These are phyloP conservation scores for Nudaria mundana DNA, from an alignment of 2,888 invertebrate genomes.

Conservation along the genomic window DNA sequence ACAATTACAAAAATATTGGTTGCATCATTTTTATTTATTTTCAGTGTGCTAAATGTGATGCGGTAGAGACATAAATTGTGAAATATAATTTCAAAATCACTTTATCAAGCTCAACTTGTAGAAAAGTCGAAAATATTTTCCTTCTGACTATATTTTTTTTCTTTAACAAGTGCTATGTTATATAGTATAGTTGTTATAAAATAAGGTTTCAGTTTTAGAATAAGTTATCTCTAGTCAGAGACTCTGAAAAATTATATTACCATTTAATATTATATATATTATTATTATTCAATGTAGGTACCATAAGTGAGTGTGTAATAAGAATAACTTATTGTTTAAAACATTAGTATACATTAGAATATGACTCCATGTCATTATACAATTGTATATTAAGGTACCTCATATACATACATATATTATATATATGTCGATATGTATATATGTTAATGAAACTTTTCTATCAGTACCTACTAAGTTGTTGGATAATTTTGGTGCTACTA, in stretches of 20 bases:
- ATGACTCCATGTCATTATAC: conserved; percentile 59
- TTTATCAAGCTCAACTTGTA: conserved; percentile 76
- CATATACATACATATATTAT: conserved; percentile 18
- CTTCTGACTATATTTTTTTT: conserved; percentile 51
- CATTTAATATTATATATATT: conserved; percentile 65
- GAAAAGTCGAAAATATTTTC: conserved; percentile 40
- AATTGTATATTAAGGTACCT: conserved; percentile 38
- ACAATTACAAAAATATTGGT: no score
- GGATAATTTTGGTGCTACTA: conserved; percentile 74
- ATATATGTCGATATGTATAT: conserved; percentile 9
- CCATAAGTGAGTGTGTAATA: conserved; percentile 66
- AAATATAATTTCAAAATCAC: conserved; percentile 72
- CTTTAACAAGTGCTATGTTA: conserved; percentile 75
- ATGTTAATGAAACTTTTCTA: conserved; percentile 70
- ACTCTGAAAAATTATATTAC: conserved; percentile 74
- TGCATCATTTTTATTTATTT: background rate
- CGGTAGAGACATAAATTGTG: conserved; percentile 42
- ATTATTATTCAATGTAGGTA: conserved; percentile 64
- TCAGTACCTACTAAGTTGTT: conserved; percentile 55
- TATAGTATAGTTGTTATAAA: conserved; percentile 59
- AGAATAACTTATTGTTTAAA: conserved; percentile 70
- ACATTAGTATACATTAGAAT: conserved; percentile 55
- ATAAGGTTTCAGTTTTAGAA: conserved; percentile 66
- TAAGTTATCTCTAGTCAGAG: conserved; percentile 80
- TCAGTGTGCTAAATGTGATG: conserved; percentile 17